A percentile compares a stretch with the other conserved stretches of the same genome.
These are phyloP conservation scores for Rhinatrema bivittatum DNA, from an alignment of 2,797 vertebrate species.

Conservation along the genomic window DNA sequence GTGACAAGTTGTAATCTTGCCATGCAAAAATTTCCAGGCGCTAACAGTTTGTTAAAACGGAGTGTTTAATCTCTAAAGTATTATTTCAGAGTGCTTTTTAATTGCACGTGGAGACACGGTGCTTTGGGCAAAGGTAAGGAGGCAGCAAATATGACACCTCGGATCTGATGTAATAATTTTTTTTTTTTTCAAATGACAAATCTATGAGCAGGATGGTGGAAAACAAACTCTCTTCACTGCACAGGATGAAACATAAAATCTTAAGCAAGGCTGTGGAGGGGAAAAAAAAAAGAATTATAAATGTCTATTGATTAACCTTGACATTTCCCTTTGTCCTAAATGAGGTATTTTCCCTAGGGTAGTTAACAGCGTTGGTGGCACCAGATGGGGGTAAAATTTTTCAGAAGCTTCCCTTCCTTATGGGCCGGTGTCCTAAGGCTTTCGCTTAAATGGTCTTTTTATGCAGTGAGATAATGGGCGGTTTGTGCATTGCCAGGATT, in stretches of 20 bases:
- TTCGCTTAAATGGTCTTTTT: conserved; percentile 70
- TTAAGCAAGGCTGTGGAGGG: neutral
- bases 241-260: conserved; percentile 2
- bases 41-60: conserved; percentile 23
- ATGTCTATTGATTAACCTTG: conserved; percentile 52
- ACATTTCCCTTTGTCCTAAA: conserved; percentile 50
- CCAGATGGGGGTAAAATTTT: conserved; percentile 58
- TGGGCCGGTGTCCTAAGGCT: conserved; percentile 56
- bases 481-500: conserved; percentile 77
- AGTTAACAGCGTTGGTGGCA: conserved; percentile 55
- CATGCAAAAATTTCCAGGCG: conserved; percentile 42
- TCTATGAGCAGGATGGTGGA: conserved; percentile 1
- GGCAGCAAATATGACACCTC: too few relatives aligned
- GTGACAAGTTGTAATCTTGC: conserved; percentile 43
- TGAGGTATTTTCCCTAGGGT: conserved; percentile 51
- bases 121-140: neutral
- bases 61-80: conserved; percentile 25
- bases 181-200: neutral
- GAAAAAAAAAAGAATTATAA: conserved; percentile 25
- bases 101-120: neutral
- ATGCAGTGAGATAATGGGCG: conserved; percentile 73
- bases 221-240: conserved; percentile 6
- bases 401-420: conserved; percentile 47
- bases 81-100: conserved; percentile 15
- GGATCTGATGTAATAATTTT: conserved; percentile 9